phyloP scores from a whole-genome alignment of 2,888 invertebrate species.

The Temnothorax rugatulus region DNA sequence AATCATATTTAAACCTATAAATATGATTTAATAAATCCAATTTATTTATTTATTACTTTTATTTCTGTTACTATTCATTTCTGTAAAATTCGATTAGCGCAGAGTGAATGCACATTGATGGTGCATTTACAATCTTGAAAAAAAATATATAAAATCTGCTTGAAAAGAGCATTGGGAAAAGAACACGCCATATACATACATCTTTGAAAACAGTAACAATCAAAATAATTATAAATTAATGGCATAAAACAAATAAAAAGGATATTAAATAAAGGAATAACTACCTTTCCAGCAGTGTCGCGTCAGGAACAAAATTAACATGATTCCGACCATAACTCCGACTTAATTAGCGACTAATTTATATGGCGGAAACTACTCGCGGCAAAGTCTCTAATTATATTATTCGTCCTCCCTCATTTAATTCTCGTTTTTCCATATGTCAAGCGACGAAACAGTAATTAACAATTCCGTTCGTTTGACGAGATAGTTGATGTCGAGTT shows the following conservation, averaged over 20 bases:
- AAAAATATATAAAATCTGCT: not conserved
- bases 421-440: not conserved
- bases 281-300: not conserved
- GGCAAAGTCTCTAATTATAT: not conserved
- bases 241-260: not conserved
- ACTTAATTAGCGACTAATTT: not conserved
- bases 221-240: not conserved
- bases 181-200: not conserved
- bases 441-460: not conserved
- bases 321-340: not conserved
- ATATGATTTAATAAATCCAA: too few species aligned
- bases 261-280: not conserved
- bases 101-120: not conserved
- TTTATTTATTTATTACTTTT: not conserved
- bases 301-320: not conserved
- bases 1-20: too few species aligned
- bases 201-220: not conserved
- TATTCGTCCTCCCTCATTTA: not conserved
- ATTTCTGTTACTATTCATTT: not conserved
- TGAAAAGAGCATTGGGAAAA: not conserved
- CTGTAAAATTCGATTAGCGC: not conserved
- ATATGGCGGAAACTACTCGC: not conserved
- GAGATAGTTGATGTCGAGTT: not conserved
- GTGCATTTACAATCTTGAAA: not conserved
- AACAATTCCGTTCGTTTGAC: not conserved